Evolutionary conservation across 1,140 invertebrate species (phyloP).

Genomic region (Drosophila teissieri): DNA sequence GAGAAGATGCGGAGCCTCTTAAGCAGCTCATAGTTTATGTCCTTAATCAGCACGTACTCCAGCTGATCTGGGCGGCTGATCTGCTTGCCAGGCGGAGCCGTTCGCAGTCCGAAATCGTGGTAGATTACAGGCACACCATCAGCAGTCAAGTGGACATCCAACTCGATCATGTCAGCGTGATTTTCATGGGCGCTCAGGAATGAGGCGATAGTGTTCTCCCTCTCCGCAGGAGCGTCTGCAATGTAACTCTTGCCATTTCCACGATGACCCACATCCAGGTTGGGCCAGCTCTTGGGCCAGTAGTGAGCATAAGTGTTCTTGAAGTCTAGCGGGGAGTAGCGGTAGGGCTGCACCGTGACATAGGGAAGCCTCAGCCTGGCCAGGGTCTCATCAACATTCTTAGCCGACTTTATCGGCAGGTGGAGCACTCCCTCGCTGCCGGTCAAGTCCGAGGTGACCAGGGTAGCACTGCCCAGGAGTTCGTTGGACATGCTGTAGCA

Average conservation of each 20-base stretch:
- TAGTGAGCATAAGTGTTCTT: conserved; percentile 92
- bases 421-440: conserved; percentile 91
- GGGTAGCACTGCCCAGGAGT: conserved; percentile 93
- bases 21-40: conserved; percentile 94
- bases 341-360: conserved; percentile 89
- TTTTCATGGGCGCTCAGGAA: conserved; percentile 93
- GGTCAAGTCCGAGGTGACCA: conserved; percentile 81
- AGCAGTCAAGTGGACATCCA: conserved; percentile 97
- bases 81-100: conserved; percentile 91
- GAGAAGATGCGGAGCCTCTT: conserved; percentile 90
- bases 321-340: conserved; percentile 90
- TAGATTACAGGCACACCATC: conserved; percentile 97
- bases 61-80: conserved; percentile 89
- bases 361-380: conserved; percentile 88
- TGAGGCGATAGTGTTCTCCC: conserved; percentile 97
- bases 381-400: conserved; percentile 84
- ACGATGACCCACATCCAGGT: conserved; percentile 95
- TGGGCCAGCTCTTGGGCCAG: conserved; percentile 93
- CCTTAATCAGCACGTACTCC: conserved; percentile 95
- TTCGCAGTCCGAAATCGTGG: conserved; percentile 96
- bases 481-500: conserved; percentile 61
- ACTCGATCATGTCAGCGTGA: conserved; percentile 97
- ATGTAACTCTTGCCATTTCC: conserved; percentile 90
- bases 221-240: conserved; percentile 90
- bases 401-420: conserved; percentile 90